A percentile compares a stretch with the other conserved stretches of the same genome.
These are phyloP conservation scores for Drosophila emarginata DNA, from an alignment of 2,888 invertebrate genomes.

Conservation along the genomic window DNA sequence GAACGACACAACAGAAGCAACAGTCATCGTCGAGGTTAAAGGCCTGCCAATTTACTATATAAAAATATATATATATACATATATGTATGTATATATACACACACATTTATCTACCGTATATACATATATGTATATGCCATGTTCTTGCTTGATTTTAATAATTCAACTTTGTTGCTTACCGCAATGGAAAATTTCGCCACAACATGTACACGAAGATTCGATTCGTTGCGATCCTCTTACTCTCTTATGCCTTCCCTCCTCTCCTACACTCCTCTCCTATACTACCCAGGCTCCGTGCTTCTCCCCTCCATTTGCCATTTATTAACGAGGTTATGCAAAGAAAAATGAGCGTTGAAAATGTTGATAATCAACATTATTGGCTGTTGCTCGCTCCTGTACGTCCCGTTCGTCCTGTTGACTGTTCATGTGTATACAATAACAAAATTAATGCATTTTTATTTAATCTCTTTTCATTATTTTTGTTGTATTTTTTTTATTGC, in stretches of 20 bases:
- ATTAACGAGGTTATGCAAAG: conserved; percentile 38
- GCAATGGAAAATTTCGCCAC: conserved; percentile 30
- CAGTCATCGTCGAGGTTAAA: conserved; percentile 36
- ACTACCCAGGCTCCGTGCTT: not conserved
- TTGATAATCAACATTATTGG: conserved; percentile 54
- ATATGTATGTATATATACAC: conserved; percentile 34
- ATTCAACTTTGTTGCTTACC: conserved; percentile 57
- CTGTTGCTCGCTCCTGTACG: conserved; percentile 12
- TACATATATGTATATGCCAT: not conserved
- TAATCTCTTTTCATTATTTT: conserved; percentile 28
- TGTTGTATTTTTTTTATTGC: not conserved
- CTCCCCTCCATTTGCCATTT: conserved; percentile 17
- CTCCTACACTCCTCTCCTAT: not conserved
- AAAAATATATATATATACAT: conserved; percentile 34
- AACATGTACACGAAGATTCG: conserved; percentile 5
- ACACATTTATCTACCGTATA: conserved; percentile 4
- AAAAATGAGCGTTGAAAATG: conserved; percentile 31
- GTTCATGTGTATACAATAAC: conserved; percentile 38
- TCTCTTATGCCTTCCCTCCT: not conserved
- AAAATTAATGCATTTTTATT: conserved; percentile 50
- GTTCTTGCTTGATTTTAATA: conserved; percentile 54
- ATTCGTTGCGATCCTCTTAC: conserved; percentile 31
- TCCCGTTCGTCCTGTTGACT: conserved; percentile 26
- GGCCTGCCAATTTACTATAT: conserved; percentile 64
- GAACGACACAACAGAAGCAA: conserved; percentile 27